phyloP scores from a whole-genome alignment of 2,797 vertebrate species.

The Notamacropus eugenii region DNA sequence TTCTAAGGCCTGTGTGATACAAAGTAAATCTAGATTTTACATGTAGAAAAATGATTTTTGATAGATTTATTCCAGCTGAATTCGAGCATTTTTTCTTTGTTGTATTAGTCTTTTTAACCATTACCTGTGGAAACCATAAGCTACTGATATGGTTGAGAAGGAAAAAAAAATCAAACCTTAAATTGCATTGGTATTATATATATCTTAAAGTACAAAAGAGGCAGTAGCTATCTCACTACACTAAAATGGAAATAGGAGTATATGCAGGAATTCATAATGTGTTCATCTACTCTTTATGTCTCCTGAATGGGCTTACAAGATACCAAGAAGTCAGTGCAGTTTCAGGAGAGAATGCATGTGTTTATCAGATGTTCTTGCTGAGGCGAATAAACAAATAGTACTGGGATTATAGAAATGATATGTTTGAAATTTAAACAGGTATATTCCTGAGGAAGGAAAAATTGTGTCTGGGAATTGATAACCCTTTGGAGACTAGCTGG shows the following conservation, averaged over 20 bases:
- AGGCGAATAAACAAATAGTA: slow-evolving; percentile 76
- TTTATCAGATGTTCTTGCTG: slow-evolving; percentile 76
- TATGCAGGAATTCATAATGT: slow-evolving; percentile 60
- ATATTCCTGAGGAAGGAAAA: slow-evolving; percentile 69
- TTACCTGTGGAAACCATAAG: slow-evolving; percentile 42
- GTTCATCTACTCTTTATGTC: slow-evolving; percentile 69
- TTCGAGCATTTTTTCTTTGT: slow-evolving; percentile 38
- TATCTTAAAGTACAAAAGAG: slow-evolving; percentile 47
- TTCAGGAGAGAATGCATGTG: slow-evolving; percentile 59
- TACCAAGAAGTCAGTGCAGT: slow-evolving; percentile 60
- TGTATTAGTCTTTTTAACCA: slow-evolving; percentile 41
- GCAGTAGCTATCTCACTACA: slow-evolving; percentile 49
- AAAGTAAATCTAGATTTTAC: slow-evolving; percentile 46
- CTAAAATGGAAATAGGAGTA: slow-evolving; percentile 65
- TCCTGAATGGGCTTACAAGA: slow-evolving; percentile 66
- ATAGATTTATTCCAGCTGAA: slow-evolving; percentile 34
- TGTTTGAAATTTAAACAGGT: slow-evolving; percentile 75
- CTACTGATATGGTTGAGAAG: slow-evolving; percentile 3
- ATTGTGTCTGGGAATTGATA: slow-evolving; percentile 68
- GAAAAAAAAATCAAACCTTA: slow-evolving; percentile 13
- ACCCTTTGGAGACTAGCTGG: slow-evolving; percentile 59
- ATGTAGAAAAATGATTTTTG: slow-evolving; percentile 41
- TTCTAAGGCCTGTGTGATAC: slow-evolving; percentile 6
- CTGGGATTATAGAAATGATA: slow-evolving; percentile 65
- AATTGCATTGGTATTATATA: not conserved